Evolutionary conservation across 2,888 invertebrate species (phyloP), one percentile per base, ranked within the genome.

Genomic region (Muschampia plurimacula): DNA sequence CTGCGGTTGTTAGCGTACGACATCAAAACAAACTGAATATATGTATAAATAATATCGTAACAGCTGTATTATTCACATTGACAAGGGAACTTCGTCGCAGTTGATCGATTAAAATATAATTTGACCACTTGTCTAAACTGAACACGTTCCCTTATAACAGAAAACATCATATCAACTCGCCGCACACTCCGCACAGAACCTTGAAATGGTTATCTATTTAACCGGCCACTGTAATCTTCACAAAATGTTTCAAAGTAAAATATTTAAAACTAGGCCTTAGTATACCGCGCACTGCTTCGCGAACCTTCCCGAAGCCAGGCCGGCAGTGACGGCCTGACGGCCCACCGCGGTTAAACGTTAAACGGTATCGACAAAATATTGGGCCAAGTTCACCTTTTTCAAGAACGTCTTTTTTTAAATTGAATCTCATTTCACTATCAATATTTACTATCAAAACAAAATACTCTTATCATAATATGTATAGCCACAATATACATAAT

Each of bases 271-370:
- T 32, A 32, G 32, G 32, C 67, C 67, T 67, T 44, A 5, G n/a
- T 8, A 41, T 57, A 13, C 57, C 49, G 12, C 44, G n/a, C 22
- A 15, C 28, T 44, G 65, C 62, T 69, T 74, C 74, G 69, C 67
- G 75, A 75, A 75, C 55, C 15, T 75, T 75, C 75, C 75, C 73
- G 75, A 75, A 67, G 63, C 44, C 64, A 22, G 22, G 22, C 22
- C 22, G 22, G 22, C 22, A 22, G 22, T 0, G 22, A 22, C 22
- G 63, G 52, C 55, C 41, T 0, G 22, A 22, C 22, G 63, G 52
- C 55, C 41, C n/a, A 46, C 32, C 44, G 44, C 57, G n/a, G 13
- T 15, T 36, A 36, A 15, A 39, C 49, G 13, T 15, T 36, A 36
- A 15, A 39, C 49, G 49, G 62, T 62, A 69, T 62, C 46, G 62